These are phyloP conservation scores for Crossaster papposus DNA, from an alignment of 53 echinoderm and acorn worm genomes.

Conservation along the genomic window DNA sequence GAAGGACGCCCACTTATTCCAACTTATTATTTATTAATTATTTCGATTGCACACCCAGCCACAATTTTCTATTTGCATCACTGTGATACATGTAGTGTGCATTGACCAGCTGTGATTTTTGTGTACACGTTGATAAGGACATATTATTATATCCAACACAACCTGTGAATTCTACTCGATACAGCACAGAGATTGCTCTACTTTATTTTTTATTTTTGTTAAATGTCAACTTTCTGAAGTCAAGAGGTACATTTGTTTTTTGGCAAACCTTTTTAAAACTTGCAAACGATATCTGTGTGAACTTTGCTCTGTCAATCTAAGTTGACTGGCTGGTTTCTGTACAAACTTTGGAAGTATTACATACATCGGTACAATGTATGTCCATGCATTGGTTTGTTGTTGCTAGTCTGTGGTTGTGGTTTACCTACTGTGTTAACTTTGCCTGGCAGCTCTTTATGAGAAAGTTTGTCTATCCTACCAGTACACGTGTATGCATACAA, in stretches of 20 bases:
- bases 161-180: neutral
- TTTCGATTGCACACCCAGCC: neutral
- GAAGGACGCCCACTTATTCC: neutral
- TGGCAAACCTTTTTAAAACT: neutral
- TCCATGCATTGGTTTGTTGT: neutral
- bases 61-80: neutral
- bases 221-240: neutral
- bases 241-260: slow-evolving; percentile 27
- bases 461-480: neutral
- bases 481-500: neutral
- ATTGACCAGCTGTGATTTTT: slow-evolving; percentile 29
- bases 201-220: neutral
- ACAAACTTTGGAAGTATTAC: neutral
- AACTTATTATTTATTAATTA: neutral
- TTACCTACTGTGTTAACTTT: neutral
- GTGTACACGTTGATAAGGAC: neutral
- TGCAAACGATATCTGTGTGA: neutral
- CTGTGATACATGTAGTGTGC: neutral
- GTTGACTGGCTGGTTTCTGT: neutral
- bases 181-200: neutral
- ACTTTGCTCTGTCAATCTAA: slow-evolving; percentile 23
- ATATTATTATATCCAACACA: neutral
- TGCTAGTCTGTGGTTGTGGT: neutral
- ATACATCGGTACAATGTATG: neutral
- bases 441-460: neutral